phyloP scores from a whole-genome alignment of 2,113 vertebrate genomes.

The Amphiprion percula region DNA sequence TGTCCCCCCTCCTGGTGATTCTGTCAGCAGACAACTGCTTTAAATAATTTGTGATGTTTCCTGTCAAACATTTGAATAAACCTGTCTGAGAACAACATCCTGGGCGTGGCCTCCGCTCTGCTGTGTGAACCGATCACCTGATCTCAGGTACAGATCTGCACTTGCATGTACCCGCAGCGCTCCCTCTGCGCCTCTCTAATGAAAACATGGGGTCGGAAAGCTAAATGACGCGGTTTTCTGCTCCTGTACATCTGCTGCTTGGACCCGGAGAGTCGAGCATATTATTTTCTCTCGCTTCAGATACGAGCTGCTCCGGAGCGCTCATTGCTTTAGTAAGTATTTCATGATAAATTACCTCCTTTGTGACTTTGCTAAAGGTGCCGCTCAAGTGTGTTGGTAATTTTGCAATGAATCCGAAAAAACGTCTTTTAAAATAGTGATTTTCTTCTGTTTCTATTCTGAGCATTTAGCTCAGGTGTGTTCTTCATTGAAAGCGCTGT shows the following conservation, averaged over 20 bases:
- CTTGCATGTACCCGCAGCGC: background rate
- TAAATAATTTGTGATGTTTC: conserved; percentile 59
- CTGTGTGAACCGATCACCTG: background rate
- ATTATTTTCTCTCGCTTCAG: background rate
- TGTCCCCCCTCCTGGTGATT: conserved; percentile 30
- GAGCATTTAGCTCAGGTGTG: background rate
- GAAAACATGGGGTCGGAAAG: background rate
- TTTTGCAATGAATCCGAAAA: too few relatives aligned
- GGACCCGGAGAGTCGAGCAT: background rate
- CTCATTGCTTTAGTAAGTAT: background rate
- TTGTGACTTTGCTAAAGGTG: background rate
- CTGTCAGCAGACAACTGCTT: conserved; percentile 32
- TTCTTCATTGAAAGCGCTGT: background rate
- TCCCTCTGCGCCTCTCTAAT: accelerated
- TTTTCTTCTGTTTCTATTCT: too few relatives aligned
- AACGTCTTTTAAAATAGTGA: too few relatives aligned
- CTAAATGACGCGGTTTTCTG: background rate
- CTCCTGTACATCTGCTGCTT: background rate
- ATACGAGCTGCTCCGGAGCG: background rate
- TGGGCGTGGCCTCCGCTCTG: conserved; percentile 41
- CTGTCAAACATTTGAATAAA: conserved; percentile 69
- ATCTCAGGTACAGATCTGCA: accelerated
- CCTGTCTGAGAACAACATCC: background rate
- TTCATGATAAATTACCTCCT: background rate
- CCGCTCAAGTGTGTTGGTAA: too few relatives aligned